A percentile compares a stretch with the other conserved stretches of the same genome.
phyloP scores from a whole-genome alignment of 2,888 invertebrate genomes.

The Orthosia cruda region DNA sequence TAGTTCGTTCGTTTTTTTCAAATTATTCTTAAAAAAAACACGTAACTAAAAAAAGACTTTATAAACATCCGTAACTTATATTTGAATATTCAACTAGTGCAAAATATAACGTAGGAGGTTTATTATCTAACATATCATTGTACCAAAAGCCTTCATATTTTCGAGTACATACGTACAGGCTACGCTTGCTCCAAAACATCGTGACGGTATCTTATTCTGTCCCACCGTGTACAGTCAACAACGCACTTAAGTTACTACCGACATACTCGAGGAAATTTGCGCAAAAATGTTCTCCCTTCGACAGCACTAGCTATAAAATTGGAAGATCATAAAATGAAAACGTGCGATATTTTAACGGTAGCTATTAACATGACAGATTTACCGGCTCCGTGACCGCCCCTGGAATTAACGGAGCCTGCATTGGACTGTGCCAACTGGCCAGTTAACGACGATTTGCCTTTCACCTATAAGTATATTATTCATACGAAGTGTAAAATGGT shows the following conservation, averaged over 20 bases:
- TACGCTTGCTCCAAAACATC: slow-evolving; percentile 6
- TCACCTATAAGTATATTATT: slow-evolving; percentile 76
- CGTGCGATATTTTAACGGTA: slow-evolving; percentile 81
- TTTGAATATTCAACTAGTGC: not conserved
- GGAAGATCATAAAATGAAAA: slow-evolving; percentile 83
- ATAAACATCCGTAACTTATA: not conserved
- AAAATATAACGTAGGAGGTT: slow-evolving; percentile 8
- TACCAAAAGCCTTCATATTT: slow-evolving; percentile 40
- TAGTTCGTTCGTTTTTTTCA: too few relatives aligned
- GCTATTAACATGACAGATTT: slow-evolving; percentile 86
- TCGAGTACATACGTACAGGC: not conserved
- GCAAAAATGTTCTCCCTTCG: slow-evolving; percentile 55
- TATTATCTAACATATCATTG: not conserved
- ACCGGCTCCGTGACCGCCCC: slow-evolving; percentile 78
- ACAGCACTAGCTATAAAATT: slow-evolving; percentile 79
- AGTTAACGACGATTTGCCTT: slow-evolving; percentile 81
- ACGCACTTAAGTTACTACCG: not conserved
- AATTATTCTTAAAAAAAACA: too few relatives aligned
- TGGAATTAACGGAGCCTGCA: slow-evolving; percentile 80
- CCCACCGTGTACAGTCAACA: slow-evolving; percentile 18
- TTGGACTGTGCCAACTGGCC: slow-evolving; percentile 80
- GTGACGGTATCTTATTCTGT: slow-evolving; percentile 17
- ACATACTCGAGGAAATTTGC: slow-evolving; percentile 28
- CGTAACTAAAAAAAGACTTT: not conserved
- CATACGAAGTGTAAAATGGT: slow-evolving; percentile 65